Percentiles rank a stretch among this genome's conserved stretches.
Evolutionary conservation across 2,888 invertebrate genomes (phyloP).

Genomic region (Pyrocoelia pectoralis): DNA sequence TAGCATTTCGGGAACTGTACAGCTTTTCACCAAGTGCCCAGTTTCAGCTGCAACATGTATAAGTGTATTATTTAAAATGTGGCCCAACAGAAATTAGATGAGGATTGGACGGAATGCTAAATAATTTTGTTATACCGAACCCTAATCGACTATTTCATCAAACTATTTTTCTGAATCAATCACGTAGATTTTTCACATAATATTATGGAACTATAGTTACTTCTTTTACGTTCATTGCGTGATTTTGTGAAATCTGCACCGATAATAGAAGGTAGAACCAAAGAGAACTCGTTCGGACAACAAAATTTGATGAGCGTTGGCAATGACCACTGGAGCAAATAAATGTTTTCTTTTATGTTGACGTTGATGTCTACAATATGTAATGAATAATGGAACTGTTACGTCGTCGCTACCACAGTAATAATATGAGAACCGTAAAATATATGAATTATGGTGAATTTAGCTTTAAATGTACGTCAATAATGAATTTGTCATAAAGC

Average conservation of each 20-base stretch:
- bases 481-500: neutral
- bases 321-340: neutral
- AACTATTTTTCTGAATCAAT: neutral
- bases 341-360: neutral
- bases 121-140: slow-evolving; percentile 1
- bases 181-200: neutral
- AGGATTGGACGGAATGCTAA: neutral
- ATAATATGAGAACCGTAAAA: too few relatives aligned
- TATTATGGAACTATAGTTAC: neutral
- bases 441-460: neutral
- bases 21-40: too few relatives aligned
- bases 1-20: too few relatives aligned
- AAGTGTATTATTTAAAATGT: too few relatives aligned
- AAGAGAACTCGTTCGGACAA: neutral
- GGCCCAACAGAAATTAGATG: neutral
- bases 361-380: neutral
- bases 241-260: neutral
- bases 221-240: neutral
- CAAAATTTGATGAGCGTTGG: neutral
- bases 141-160: neutral
- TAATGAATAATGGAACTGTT: neutral
- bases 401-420: too few relatives aligned
- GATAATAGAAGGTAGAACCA: too few relatives aligned
- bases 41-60: too few relatives aligned
- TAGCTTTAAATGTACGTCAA: neutral